Evolutionary conservation across 1,140 invertebrate species (phyloP), one percentile per base, ranked within the genome.

Genomic region (Drosophila kurseongensis): DNA sequence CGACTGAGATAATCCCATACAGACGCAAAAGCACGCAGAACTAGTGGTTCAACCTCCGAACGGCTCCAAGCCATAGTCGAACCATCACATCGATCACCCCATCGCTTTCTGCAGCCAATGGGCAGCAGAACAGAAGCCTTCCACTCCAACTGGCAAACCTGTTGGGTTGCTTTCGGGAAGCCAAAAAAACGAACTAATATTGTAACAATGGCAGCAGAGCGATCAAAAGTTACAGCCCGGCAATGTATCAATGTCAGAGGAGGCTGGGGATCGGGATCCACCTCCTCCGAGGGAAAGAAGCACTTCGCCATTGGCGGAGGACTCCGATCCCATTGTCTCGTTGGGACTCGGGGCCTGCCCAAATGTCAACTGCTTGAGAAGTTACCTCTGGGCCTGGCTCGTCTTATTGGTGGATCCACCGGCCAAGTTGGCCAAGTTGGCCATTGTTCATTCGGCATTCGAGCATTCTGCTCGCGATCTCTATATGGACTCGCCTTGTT

Each of bases 211-310:
- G 85, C 63, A 84, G 61, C 76, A 89, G 29, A 72, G 60, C 80
- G 75, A 84, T 89, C 85, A 84, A 89, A 75, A 74, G 73, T 74
- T 80, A 68, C 73, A 72, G 80, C 41, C 61, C 57, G 73, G 84
- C 84, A 78, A 88, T 88, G 80, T 84, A 88, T 89, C 84, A 88
- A 88, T 88, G 84, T 89, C 84, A 89, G 54, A 41, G 59, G 52
- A 48, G 41, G 62, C 48, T 40, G 59, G 60, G 56, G 41, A 61
- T 61, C 73, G 66, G 75, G 63, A 63, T 52, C 67, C 80, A 77
- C 60, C 66, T 85, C 67, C 62, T 61, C 14, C 36, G 10, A 27
- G 57, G 36, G 36, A 10, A 51, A 42, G 54, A 27, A 55, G 56
- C 56, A 76, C 50, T 44, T 57, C 52, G 40, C 58, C 80, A 88